phyloP scores from a whole-genome alignment of 2,113 vertebrate species.

The Cyanoderma ruficeps region DNA sequence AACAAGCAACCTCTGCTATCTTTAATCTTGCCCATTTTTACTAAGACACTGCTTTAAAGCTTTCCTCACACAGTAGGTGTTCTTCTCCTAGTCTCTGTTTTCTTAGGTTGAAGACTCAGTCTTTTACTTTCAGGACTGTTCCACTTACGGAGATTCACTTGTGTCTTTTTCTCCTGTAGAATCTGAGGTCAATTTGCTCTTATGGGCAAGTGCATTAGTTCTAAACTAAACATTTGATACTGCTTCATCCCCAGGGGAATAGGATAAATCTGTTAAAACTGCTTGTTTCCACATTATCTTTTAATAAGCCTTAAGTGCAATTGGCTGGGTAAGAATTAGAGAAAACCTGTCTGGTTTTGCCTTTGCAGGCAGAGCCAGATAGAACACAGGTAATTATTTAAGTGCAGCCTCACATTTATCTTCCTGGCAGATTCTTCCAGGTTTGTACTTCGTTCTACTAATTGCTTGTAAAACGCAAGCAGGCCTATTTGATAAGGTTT shows the following conservation, averaged over 20 bases:
- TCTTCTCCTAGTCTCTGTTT: not conserved
- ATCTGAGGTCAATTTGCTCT: not conserved
- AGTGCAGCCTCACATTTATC: not conserved
- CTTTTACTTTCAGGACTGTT: not conserved
- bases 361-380: not conserved
- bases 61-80: not conserved
- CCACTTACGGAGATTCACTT: not conserved
- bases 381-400: not conserved
- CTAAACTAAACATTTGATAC: not conserved
- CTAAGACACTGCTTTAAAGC: not conserved
- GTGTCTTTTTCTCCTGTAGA: not conserved
- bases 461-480: not conserved
- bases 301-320: not conserved
- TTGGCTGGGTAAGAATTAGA: not conserved
- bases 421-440: not conserved
- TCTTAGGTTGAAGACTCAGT: not conserved
- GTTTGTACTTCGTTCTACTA: not conserved
- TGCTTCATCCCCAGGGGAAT: not conserved
- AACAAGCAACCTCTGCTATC: not conserved
- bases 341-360: not conserved
- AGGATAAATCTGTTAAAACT: not conserved
- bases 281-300: not conserved
- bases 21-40: not conserved
- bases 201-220: not conserved
- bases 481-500: not conserved